phyloP scores from a whole-genome alignment of 2,113 vertebrate genomes.

The Microcebus murinus region DNA sequence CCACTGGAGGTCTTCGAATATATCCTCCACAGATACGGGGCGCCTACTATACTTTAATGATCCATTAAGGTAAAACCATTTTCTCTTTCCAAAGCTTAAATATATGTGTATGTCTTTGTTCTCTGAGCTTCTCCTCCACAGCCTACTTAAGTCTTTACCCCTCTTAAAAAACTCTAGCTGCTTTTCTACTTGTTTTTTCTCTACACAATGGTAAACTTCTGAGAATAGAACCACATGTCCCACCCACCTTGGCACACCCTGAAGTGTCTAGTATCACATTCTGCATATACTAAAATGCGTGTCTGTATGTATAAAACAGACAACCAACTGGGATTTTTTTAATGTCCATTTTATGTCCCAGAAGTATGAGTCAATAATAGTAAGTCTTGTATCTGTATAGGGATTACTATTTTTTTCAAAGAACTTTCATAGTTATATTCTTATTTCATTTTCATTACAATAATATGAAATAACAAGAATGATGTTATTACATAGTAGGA shows the following conservation, averaged over 20 bases:
- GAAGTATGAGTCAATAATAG: neutral
- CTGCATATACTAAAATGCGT: neutral
- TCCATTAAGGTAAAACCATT: neutral
- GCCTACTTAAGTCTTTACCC: neutral
- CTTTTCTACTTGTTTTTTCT: neutral
- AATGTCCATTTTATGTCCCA: neutral
- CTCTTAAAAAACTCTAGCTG: neutral
- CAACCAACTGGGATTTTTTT: neutral
- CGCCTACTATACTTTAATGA: neutral
- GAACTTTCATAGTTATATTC: neutral
- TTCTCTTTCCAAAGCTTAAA: neutral
- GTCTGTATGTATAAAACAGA: neutral
- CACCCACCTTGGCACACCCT: neutral
- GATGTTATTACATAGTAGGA: neutral
- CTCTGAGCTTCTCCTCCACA: neutral
- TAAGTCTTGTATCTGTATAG: neutral
- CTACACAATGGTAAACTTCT: neutral
- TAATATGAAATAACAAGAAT: neutral
- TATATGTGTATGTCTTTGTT: neutral
- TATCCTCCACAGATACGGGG: neutral
- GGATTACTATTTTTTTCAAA: neutral
- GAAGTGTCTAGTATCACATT: neutral
- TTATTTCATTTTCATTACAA: neutral
- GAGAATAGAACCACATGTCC: accelerated
- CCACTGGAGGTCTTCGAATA: neutral